Conservation (phyloP, 2,797 vertebrate species). For the Epinephelus coioides region DNA sequence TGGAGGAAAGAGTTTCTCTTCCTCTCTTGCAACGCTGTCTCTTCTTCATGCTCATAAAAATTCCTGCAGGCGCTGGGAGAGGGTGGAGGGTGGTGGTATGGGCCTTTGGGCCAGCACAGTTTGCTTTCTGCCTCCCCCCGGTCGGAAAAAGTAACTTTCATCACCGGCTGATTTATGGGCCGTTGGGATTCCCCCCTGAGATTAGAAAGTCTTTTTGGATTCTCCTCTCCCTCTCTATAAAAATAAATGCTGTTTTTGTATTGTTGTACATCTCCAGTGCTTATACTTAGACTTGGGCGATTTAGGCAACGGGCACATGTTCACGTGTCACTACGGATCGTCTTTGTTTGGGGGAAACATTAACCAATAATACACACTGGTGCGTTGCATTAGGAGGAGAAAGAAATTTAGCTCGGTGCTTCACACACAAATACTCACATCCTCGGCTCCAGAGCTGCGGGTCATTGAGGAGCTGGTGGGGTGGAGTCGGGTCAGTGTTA, state of each 20-base stretch:
- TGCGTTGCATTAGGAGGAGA: constrained; percentile 2
- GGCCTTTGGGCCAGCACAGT: constrained; percentile 73
- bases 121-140: constrained; percentile 82
- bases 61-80: constrained; percentile 78
- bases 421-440: constrained; percentile 2
- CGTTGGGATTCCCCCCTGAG: constrained; percentile 76
- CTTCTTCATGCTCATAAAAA: constrained; percentile 84
- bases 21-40: constrained; percentile 59
- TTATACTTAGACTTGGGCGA: constrained; percentile 32
- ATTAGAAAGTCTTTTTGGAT: constrained; percentile 84
- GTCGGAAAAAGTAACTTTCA: constrained; percentile 87
- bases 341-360: constrained; percentile 52
- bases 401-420: background rate
- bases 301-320: constrained; percentile 34
- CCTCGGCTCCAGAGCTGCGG: constrained; percentile 12
- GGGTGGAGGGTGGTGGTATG: constrained; percentile 60
- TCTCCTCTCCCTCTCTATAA: constrained; percentile 73
- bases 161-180: constrained; percentile 87
- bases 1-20: constrained; percentile 44
- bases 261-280: constrained; percentile 77
- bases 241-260: constrained; percentile 78
- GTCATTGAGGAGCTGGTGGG: constrained; percentile 48
- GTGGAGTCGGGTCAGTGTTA: constrained; percentile 55
- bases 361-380: constrained; percentile 36
- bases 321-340: constrained; percentile 22